These are phyloP conservation scores for Acanthiza pusilla DNA, from an alignment of 2,797 vertebrate genomes.

Conservation along the genomic window DNA sequence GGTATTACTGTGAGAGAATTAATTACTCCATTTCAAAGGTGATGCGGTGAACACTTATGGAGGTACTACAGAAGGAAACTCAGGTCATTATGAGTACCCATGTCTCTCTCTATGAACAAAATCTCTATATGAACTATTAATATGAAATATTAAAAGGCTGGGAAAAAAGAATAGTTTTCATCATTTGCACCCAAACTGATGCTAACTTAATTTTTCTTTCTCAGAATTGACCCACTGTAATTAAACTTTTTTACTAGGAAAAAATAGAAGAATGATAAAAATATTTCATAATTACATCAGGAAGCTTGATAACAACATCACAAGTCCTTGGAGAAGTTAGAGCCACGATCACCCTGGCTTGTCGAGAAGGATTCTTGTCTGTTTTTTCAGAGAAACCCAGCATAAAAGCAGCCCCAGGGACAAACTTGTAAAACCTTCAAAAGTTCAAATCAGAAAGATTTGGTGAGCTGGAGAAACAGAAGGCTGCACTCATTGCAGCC, in stretches of 20 bases:
- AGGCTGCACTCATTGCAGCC: neutral
- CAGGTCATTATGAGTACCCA: neutral
- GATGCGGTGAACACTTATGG: neutral
- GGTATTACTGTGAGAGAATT: neutral
- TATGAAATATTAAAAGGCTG: neutral
- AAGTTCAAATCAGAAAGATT: neutral
- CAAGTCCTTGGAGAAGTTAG: conserved; percentile 52
- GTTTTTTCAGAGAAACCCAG: conserved; percentile 60
- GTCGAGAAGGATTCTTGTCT: conserved; percentile 67
- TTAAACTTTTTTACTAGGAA: neutral
- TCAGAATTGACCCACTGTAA: neutral
- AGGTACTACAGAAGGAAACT: neutral
- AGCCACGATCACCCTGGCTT: conserved; percentile 71
- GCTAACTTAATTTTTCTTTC: neutral
- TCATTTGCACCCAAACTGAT: neutral
- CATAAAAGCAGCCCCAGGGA: conserved; percentile 50
- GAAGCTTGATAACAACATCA: conserved; percentile 62
- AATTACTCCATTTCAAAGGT: neutral
- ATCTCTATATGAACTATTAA: neutral
- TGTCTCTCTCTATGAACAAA: neutral
- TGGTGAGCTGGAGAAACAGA: neutral
- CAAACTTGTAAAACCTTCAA: conserved; percentile 68
- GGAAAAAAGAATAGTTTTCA: neutral
- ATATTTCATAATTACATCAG: conserved; percentile 58
- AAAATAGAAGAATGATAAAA: neutral